Conservation (phyloP, 2,113 vertebrate genomes). For the Glareola pratincola region DNA sequence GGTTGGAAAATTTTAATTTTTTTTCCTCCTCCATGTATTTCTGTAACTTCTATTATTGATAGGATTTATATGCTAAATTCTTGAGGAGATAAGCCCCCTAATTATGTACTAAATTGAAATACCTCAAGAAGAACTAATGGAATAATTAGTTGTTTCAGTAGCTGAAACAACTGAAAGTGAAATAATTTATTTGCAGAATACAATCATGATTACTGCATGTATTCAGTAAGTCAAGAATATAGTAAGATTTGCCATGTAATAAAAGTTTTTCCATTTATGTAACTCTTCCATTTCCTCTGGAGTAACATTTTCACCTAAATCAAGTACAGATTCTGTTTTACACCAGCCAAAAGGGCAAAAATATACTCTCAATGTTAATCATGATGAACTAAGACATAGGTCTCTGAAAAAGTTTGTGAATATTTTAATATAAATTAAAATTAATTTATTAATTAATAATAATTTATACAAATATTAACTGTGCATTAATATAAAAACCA, state of each 20-base stretch:
- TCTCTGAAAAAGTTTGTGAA: neutral
- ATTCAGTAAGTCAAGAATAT: neutral
- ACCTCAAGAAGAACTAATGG: neutral
- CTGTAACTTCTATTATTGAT: neutral
- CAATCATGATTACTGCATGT: neutral
- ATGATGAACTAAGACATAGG: neutral
- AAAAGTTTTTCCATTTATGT: neutral
- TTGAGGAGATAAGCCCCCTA: neutral
- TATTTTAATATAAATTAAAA: neutral
- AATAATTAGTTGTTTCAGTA: neutral
- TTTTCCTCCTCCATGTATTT: neutral
- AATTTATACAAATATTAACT: neutral
- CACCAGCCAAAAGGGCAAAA: neutral
- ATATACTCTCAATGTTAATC: neutral
- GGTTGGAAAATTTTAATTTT: neutral
- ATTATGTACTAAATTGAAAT: neutral
- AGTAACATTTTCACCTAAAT: neutral
- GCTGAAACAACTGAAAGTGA: neutral
- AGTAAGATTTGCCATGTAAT: neutral
- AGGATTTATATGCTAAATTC: neutral
- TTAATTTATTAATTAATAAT: neutral
- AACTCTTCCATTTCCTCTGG: neutral
- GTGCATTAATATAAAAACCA: neutral
- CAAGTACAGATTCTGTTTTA: neutral
- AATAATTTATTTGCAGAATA: neutral